Evolutionary conservation across 1,140 invertebrate species (phyloP), one percentile per base, ranked within the genome.

Genomic region (Apis laboriosa): DNA sequence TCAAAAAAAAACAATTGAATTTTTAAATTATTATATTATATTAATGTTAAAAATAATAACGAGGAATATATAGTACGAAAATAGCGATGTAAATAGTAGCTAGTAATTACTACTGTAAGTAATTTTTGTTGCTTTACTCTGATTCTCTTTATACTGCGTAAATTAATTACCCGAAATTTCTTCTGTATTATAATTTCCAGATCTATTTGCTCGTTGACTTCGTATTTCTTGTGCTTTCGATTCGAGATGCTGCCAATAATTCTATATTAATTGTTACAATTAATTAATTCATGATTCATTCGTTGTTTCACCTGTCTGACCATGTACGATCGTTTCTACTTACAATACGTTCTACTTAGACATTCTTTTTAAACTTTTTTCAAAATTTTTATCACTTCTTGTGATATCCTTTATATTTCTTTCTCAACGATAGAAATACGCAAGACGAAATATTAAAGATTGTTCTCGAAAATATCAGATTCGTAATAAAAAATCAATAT

Each of bases 41-140:
- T 55, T 55, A 12, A 12, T 55, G 53, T 53, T 55, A 12, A 12
- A 12, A 49, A 15, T 9, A 77, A 24, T 2, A 34, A 58, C 9
- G 58, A 60, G 13, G 19, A 56, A 34, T n/a, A 43, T 7, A 51
- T 43, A 9, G 63, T 67, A 67, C 17, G 15, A 61, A 55, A 17
- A 73, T 58, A 76, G 34, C 9, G 1, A 58, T 81, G 80, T 81
- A 81, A 68, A 81, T 76, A 81, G 72, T 81, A 81, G 80, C 60
- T 76, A 67, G 73, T 13, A 28, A n/a, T 43, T 71, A 2, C 53
- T 53, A n/a, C n/a, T 9, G 61, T 81, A 60, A 76, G 15, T 81
- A 55, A 76, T 67, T 34, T 43, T 43, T 43, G 34, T 73, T 28
- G 43, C 43, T 81, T 67, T 56, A n/a, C 49, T 67, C n/a, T 51